Evolutionary conservation across 2,797 vertebrate genomes (phyloP).

Genomic region (Eulemur mongoz): DNA sequence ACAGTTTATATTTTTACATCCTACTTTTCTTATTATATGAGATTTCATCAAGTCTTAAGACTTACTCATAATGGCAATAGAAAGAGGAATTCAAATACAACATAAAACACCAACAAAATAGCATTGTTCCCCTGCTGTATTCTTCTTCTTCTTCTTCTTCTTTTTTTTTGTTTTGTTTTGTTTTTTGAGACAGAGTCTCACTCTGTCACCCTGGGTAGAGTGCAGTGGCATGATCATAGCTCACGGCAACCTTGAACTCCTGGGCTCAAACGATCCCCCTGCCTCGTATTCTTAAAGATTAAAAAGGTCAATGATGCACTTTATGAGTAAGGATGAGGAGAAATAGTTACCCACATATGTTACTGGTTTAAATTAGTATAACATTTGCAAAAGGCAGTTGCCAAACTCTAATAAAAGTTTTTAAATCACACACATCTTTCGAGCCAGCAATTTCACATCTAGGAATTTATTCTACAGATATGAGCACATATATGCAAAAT

Average conservation of each 20-base stretch:
- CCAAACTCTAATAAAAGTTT: too few species aligned
- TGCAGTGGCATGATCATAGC: too few species aligned
- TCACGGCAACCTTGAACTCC: too few species aligned
- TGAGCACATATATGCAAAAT: neutral
- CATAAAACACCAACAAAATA: neutral
- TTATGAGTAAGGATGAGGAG: neutral
- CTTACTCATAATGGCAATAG: neutral
- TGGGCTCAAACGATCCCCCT: too few species aligned
- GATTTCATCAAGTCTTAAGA: neutral
- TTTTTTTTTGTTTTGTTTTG: too few species aligned
- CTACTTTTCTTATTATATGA: neutral
- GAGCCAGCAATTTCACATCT: neutral
- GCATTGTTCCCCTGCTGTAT: neutral
- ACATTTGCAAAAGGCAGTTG: neutral
- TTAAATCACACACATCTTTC: neutral
- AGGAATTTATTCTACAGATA: neutral
- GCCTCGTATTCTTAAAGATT: neutral
- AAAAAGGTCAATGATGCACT: neutral
- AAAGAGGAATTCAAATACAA: neutral
- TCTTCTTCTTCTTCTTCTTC: too few species aligned
- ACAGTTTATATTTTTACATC: neutral
- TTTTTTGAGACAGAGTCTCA: too few species aligned
- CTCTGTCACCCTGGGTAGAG: too few species aligned
- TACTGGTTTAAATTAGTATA: neutral
- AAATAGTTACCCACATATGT: neutral